Percentiles rank a stretch among this genome's conserved stretches.
These are phyloP conservation scores for Megaustenia siamemsis DNA, from an alignment of 2,888 invertebrate species.

Conservation along the genomic window DNA sequence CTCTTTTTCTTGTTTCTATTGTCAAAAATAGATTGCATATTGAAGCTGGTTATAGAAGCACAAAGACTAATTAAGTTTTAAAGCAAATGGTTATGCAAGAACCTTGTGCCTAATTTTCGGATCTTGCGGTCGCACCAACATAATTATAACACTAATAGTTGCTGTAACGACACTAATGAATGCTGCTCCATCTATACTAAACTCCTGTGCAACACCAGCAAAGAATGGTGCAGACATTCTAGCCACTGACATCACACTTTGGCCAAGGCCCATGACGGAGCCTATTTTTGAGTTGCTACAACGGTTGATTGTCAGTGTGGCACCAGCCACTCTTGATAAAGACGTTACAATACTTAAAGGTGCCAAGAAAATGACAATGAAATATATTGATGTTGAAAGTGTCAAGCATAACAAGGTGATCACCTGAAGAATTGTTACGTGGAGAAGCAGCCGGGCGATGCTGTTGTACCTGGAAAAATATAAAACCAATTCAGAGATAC, in stretches of 20 bases:
- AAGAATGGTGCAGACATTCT: slow-evolving; percentile 77
- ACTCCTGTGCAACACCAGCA: slow-evolving; percentile 76
- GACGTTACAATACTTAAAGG: slow-evolving; percentile 76
- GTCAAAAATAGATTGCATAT: too few species aligned
- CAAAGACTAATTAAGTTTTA: too few species aligned
- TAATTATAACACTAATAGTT: slow-evolving; percentile 49
- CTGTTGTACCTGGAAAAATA: slow-evolving; percentile 48
- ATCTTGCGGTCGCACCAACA: slow-evolving; percentile 61
- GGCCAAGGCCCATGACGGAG: slow-evolving; percentile 77
- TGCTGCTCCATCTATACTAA: slow-evolving; percentile 74
- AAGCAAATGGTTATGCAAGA: background rate
- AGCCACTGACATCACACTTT: slow-evolving; percentile 77
- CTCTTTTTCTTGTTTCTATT: too few species aligned
- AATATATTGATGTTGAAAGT: slow-evolving; percentile 65
- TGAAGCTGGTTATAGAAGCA: too few species aligned
- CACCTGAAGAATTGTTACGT: slow-evolving; percentile 60
- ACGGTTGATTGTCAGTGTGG: slow-evolving; percentile 73
- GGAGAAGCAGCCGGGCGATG: slow-evolving; percentile 43
- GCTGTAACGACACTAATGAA: slow-evolving; percentile 57
- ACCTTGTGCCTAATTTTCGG: slow-evolving; percentile 18
- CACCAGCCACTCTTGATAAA: slow-evolving; percentile 73
- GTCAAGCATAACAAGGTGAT: slow-evolving; percentile 61
- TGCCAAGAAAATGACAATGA: slow-evolving; percentile 67
- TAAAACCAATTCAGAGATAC: too few species aligned
- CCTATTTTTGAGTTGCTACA: slow-evolving; percentile 71